Evolutionary conservation across 1,140 invertebrate species (phyloP), one percentile per base, ranked within the genome.

Genomic region (Sycobia sp.): DNA sequence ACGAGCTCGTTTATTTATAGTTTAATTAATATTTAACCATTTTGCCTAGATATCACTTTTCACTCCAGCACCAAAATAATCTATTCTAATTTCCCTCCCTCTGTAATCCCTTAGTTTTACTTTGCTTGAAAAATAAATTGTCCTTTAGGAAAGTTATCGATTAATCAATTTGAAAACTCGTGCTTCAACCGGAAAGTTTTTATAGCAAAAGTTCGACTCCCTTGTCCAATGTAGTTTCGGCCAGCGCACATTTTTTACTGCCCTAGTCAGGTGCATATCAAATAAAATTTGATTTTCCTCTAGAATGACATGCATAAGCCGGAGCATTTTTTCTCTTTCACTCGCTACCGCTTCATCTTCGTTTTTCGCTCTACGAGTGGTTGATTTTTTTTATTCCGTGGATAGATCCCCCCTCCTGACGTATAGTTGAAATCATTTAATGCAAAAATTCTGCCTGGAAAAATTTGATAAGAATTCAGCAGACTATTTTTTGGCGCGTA

Each of bases 211-310:
- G 43, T 47, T 58, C 14, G 7, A 36, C 55, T 58, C 43, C 32
- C 22, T 38, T 58, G 44, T 47, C 18, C 18, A 23, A 55, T 25
- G 27, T 9, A 56, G 25, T 56, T 23, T 56, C 39, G 11, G 20
- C 39, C 27, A 44, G 39, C 53, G 20, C 43, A 55, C 32, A 56
- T 56, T 56, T 56, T 56, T 56, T 56, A 44, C 25, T 56, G 27
- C 23, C 8, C 11, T 5, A 32, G 53, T 29, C 53, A 56, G 53
- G 39, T 56, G 53, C 18, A 10, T 25, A 56, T 56, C 39, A 29
- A 55, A 55, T 55, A 11, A 56, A 56, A 56, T 56, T 56, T 56
- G 53, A 44, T 56, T 56, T 56, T 56, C 44, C 39, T 43, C 2
- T 13, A 44, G 29, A 56, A 44, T n/a, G n/a, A 56, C 39, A 44